Conservation (phyloP, 2,888 invertebrate species). For the Andricus curvator region DNA sequence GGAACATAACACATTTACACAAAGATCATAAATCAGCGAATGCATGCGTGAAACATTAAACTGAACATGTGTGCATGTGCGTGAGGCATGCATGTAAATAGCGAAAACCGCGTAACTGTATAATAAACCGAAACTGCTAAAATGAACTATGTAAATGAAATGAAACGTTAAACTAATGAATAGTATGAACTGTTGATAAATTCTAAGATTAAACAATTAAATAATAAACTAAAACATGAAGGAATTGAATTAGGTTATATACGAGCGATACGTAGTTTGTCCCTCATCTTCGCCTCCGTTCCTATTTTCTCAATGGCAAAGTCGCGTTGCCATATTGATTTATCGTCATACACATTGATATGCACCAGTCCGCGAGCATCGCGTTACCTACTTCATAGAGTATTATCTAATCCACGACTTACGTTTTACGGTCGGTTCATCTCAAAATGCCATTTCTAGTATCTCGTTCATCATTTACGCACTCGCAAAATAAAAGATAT, state of each 20-base stretch:
- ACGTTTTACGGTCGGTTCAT: not conserved
- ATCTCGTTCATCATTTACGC: not conserved
- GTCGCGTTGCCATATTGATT: conserved; percentile 18
- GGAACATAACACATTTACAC: conserved; percentile 28
- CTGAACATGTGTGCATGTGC: not conserved
- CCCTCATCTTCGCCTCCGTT: conserved; percentile 71
- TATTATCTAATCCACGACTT: conserved; percentile 1
- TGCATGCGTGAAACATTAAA: conserved; percentile 26
- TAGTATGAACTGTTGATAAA: conserved; percentile 73
- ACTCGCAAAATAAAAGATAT: not conserved
- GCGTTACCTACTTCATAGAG: not conserved
- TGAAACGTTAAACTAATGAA: conserved; percentile 66
- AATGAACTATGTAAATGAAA: conserved; percentile 61
- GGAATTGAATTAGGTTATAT: conserved; percentile 77
- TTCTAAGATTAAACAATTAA: conserved; percentile 73
- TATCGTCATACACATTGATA: not conserved
- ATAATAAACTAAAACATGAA: conserved; percentile 75
- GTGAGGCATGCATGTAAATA: conserved; percentile 52
- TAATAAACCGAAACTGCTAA: conserved; percentile 63
- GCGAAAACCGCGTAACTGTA: conserved; percentile 60
- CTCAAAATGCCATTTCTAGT: not conserved
- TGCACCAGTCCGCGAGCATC: conserved; percentile 5
- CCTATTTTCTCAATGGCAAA: conserved; percentile 58
- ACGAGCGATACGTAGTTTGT: conserved; percentile 70
- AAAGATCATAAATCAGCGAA: conserved; percentile 30